Evolutionary conservation across 2,113 vertebrate genomes (phyloP).

Genomic region (Monopterus albus): DNA sequence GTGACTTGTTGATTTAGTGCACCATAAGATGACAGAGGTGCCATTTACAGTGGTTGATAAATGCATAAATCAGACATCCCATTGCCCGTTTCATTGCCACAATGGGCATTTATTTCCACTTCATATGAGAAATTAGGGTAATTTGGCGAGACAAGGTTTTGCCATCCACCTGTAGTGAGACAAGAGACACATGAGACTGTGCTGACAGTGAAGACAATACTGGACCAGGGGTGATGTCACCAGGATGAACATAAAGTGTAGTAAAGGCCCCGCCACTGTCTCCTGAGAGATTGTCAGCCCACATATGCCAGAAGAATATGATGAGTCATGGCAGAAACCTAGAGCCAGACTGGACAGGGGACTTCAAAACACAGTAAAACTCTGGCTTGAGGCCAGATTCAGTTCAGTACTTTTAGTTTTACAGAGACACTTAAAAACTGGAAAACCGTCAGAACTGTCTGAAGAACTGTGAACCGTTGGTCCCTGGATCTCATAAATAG

Average conservation of each 20-base stretch:
- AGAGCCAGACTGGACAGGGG: not conserved
- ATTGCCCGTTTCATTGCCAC: not conserved
- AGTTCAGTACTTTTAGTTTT: not conserved
- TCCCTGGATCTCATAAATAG: not conserved
- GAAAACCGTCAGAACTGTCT: constrained; percentile 3
- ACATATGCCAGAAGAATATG: constrained; percentile 24
- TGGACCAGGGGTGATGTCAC: not conserved
- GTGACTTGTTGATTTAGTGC: constrained; percentile 26
- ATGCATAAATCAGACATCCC: not conserved
- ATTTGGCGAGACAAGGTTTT: not conserved
- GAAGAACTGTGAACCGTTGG: not conserved
- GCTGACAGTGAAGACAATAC: too few species aligned
- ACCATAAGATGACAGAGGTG: not conserved
- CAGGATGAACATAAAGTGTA: not conserved
- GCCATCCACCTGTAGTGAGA: not conserved
- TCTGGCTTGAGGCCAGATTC: not conserved
- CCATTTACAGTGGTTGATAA: not conserved
- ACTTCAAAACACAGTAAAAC: not conserved
- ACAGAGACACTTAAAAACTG: not conserved
- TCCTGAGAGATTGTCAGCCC: constrained; percentile 25
- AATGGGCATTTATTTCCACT: not conserved
- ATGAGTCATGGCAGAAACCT: constrained; percentile 47
- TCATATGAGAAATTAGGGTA: too few species aligned
- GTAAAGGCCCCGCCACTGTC: not conserved
- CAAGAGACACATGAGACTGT: not conserved